Base-by-base conservation (phyloP, 2,113 vertebrate genomes). In the Lates calcarifer region DNA sequence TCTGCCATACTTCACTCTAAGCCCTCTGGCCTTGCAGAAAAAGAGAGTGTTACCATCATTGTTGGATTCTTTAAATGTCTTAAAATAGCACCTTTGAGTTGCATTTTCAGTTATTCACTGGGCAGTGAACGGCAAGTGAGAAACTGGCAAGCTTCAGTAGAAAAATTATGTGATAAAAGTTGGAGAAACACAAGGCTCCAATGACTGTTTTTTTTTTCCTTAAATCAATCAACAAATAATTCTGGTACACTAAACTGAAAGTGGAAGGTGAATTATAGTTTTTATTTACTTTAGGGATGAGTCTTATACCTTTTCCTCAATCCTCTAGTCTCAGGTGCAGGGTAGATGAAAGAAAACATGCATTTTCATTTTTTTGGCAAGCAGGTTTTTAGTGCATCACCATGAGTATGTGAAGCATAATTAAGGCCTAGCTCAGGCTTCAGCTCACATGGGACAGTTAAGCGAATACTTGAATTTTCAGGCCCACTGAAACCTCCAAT, bases 401-500 rank as follows among this genome's bases (percentile, higher is more conserved):
- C 13, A 29, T 57, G 43, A 75, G 60, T 63, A 79, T 74, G 61
- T 74, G 65, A 71, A 76, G 45, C 31, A 84, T 88, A 89, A 92
- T 92, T 88, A 90, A 79, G 39, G 87, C 77, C 64, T 73, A 49
- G 70, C 85, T 75, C 72, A 67, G 64, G 58, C 82, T 84, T 64
- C 43, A 58, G 69, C 41, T 83, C 82, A 81, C 73, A 77, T 74
- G 84, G 84, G 79, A 87, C 70, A 83, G 76, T 87, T 79, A 81
- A 83, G 88, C 47, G 51, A 89, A 86, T 72, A 79, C 72, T 85
- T 83, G 83, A 70, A 91, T 90, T 89, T 81, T 77, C 79, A 78
- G 74, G 77, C 81, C 71, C 82, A 82, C 76, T 87, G 85, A 90
- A 90, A 91, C 76, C 71, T 83, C 56, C 89, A 82, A 89, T 92